Evolutionary conservation across 92 coral and sea anemone genomes (phyloP).

Genomic region (Isaurus tuberculatus): DNA sequence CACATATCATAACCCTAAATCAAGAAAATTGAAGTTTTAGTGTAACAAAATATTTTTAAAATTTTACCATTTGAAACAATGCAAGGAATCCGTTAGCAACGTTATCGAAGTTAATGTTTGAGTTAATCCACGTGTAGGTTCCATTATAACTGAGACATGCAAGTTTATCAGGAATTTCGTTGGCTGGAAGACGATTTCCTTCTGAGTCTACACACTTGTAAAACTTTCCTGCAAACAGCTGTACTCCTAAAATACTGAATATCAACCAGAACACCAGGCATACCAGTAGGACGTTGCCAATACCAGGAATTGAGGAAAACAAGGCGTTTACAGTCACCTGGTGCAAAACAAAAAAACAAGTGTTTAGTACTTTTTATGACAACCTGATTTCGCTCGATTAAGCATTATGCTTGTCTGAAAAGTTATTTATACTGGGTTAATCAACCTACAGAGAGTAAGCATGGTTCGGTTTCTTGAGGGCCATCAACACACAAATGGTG

Average conservation of each 20-base stretch:
- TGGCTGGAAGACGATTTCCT: conserved; percentile 45
- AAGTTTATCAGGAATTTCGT: conserved; percentile 37
- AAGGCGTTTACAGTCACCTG: conserved; percentile 62
- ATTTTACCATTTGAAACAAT: conserved; percentile 58
- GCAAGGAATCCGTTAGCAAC: conserved; percentile 60
- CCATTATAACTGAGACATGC: conserved; percentile 44
- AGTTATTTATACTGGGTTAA: too few species aligned
- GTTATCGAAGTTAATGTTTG: conserved; percentile 59
- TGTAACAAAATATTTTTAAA: too few species aligned
- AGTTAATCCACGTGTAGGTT: conserved; percentile 54
- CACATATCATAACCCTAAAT: too few species aligned
- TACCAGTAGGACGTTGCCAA: conserved; percentile 61
- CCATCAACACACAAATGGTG: too few species aligned
- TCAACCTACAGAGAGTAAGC: too few species aligned
- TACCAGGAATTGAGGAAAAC: conserved; percentile 58
- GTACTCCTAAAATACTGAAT: conserved; percentile 64
- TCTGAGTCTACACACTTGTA: conserved; percentile 54
- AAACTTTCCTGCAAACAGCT: conserved; percentile 65
- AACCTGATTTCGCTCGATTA: too few species aligned
- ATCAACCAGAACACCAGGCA: conserved; percentile 66
- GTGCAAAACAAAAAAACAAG: neutral
- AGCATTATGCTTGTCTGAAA: too few species aligned
- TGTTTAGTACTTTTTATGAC: neutral
- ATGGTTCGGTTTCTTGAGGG: too few species aligned
- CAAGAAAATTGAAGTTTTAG: too few species aligned